Conservation (phyloP, 2,888 invertebrate genomes). For the Sphaerophoria taeniata region DNA sequence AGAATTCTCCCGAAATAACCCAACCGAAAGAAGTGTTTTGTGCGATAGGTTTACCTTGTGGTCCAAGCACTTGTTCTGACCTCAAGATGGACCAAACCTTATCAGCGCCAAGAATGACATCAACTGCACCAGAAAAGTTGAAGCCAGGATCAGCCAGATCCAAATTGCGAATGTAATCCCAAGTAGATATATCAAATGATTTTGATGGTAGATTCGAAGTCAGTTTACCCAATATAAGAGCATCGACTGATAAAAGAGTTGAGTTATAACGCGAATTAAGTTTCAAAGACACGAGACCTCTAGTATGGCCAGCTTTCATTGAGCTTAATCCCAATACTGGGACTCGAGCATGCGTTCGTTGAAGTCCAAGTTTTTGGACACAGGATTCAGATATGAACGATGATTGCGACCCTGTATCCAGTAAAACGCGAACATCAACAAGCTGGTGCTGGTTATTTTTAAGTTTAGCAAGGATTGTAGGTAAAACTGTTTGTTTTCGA, state of each 20-base stretch:
- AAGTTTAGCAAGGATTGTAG: constrained; percentile 35
- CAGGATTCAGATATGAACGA: constrained; percentile 26
- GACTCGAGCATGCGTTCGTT: no score
- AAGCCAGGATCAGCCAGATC: constrained; percentile 65
- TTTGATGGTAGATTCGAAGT: no score
- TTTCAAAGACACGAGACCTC: no score
- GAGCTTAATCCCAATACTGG: no score
- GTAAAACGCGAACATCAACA: constrained; percentile 11
- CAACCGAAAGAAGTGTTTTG: constrained; percentile 64
- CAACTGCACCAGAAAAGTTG: constrained; percentile 52
- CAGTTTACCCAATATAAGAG: no score
- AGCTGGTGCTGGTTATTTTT: constrained; percentile 18
- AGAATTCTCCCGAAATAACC: constrained; percentile 54
- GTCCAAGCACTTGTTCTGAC: constrained; percentile 39
- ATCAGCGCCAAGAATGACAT: constrained; percentile 63
- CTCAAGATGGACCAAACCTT: constrained; percentile 53
- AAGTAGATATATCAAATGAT: no score
- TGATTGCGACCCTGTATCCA: constrained; percentile 34
- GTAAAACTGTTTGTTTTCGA: constrained; percentile 31
- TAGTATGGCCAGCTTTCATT: no score
- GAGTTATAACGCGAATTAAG: no score
- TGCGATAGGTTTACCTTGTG: constrained; percentile 35
- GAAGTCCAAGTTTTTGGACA: no score
- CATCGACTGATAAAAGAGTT: no score
- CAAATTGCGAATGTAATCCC: no score